phyloP scores from a whole-genome alignment of 2,888 invertebrate species.

The Drosophila recens region DNA sequence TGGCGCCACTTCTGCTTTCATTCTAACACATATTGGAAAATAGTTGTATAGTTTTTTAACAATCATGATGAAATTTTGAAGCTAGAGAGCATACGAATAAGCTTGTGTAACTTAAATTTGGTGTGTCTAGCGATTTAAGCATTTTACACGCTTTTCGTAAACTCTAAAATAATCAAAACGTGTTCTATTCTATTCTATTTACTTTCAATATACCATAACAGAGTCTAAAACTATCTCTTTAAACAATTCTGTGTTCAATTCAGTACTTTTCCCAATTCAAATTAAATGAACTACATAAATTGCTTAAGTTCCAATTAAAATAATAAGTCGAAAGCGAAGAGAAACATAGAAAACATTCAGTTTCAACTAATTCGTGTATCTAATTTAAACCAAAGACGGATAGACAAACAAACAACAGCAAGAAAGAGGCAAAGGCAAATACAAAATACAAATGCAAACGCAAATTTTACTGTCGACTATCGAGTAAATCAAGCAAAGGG shows the following conservation, averaged over 20 bases:
- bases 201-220: no score
- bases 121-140: no score
- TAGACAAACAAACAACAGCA: slow-evolving; percentile 4
- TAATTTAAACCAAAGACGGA: slow-evolving; percentile 9
- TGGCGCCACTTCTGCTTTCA: no score
- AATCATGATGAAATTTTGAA: no score
- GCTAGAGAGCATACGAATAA: no score
- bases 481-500: slow-evolving; percentile 31
- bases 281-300: neutral
- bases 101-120: no score
- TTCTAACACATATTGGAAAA: no score
- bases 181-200: neutral
- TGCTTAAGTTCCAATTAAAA: neutral
- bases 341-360: slow-evolving; percentile 4
- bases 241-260: neutral
- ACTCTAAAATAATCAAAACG: neutral
- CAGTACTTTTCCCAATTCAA: neutral
- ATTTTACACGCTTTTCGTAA: no score
- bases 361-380: slow-evolving; percentile 10
- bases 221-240: neutral
- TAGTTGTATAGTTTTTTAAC: no score
- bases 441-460: neutral
- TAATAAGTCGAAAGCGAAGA: neutral
- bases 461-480: slow-evolving; percentile 2
- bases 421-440: neutral